phyloP scores from a whole-genome alignment of 2,113 vertebrate genomes.

The Nesoenas mayeri region DNA sequence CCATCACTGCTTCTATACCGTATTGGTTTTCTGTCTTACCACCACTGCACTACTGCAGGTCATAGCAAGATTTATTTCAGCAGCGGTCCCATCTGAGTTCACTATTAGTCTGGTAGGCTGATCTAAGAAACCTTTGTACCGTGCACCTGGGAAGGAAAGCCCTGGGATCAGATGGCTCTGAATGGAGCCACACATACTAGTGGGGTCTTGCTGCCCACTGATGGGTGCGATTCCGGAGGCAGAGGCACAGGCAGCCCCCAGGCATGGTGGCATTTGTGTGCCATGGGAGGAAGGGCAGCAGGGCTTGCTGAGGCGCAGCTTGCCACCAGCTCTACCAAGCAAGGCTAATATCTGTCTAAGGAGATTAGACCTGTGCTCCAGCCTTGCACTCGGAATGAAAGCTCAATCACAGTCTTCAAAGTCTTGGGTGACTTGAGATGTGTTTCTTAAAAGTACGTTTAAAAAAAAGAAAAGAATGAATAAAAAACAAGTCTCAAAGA shows the following conservation, averaged over 20 bases:
- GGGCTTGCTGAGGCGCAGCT: not conserved
- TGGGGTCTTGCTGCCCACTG: not conserved
- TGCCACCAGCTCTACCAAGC: not conserved
- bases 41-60: rapidly evolving
- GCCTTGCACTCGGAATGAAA: not conserved
- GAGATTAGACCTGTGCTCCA: not conserved
- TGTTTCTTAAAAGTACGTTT: not conserved
- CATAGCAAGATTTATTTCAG: not conserved
- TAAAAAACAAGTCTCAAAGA: not conserved
- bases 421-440: not conserved
- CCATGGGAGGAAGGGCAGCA: not conserved
- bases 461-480: not conserved
- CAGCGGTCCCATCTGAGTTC: not conserved
- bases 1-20: not conserved
- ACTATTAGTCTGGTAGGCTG: not conserved
- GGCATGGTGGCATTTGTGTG: not conserved
- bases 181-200: rapidly evolving
- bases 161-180: not conserved
- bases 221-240: rapidly evolving
- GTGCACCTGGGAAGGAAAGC: not conserved
- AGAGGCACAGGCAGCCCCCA: not conserved
- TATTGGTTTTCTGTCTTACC: not conserved
- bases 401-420: not conserved
- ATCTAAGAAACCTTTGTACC: not conserved
- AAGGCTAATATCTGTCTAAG: not conserved